Percentiles rank a stretch among this genome's conserved stretches.
Conservation (phyloP, 2,113 vertebrate species). For the Sebastes schlegelii region DNA sequence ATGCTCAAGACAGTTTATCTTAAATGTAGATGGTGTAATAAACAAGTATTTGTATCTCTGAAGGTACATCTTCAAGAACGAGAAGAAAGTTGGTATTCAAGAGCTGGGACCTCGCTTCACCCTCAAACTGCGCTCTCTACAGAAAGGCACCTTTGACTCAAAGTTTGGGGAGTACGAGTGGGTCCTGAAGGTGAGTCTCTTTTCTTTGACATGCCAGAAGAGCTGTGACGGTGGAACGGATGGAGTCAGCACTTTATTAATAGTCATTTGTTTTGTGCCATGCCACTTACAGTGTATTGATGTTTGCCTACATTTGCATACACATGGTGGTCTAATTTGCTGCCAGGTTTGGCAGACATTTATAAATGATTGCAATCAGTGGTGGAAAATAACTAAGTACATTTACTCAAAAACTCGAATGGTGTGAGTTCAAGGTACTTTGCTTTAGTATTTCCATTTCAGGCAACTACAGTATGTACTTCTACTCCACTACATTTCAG, state of each 20-base stretch:
- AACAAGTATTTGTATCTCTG: background rate
- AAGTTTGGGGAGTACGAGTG: conserved; percentile 99
- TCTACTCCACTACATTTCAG: too few species aligned
- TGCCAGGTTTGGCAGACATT: background rate
- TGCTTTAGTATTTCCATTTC: too few species aligned
- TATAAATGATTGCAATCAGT: background rate
- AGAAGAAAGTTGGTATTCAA: conserved; percentile 97
- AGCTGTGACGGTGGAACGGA: background rate
- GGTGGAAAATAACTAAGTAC: too few species aligned
- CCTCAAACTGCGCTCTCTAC: conserved; percentile 95
- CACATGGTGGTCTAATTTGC: background rate
- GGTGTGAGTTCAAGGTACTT: too few species aligned
- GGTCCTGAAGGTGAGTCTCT: conserved; percentile 93
- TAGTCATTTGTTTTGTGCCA: background rate
- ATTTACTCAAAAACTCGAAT: too few species aligned
- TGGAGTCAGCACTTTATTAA: background rate
- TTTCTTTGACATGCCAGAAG: background rate
- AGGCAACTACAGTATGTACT: too few species aligned
- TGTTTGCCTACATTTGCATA: background rate
- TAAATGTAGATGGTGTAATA: background rate
- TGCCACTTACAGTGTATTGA: background rate
- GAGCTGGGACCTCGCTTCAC: conserved; percentile 98
- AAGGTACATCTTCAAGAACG: conserved; percentile 96
- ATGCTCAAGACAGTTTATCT: background rate
- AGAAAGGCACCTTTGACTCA: conserved; percentile 98